These are phyloP conservation scores for Tarsius wallacei DNA, from an alignment of 2,797 vertebrate genomes.

Conservation along the genomic window DNA sequence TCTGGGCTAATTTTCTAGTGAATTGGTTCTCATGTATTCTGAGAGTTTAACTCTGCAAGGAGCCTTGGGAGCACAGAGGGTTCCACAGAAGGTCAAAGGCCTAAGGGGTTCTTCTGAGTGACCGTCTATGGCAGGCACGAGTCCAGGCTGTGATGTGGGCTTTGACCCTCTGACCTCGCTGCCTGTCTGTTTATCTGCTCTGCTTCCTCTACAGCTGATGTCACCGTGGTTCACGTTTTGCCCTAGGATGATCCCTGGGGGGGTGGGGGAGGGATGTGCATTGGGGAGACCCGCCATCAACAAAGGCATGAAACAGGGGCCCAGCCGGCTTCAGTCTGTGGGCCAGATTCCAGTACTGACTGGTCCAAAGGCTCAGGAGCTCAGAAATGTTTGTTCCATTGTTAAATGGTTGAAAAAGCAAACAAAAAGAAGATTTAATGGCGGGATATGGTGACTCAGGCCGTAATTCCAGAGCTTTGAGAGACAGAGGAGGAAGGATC, in stretches of 20 bases:
- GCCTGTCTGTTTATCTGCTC: not conserved
- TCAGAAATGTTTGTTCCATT: not conserved
- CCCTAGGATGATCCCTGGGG: not conserved
- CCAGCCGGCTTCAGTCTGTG: not conserved
- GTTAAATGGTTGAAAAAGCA: not conserved
- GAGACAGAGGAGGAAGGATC: not conserved
- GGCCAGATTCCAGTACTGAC: rapidly evolving
- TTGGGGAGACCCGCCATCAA: too few relatives aligned
- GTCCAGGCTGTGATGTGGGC: not conserved
- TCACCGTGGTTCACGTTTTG: not conserved
- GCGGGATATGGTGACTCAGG: not conserved
- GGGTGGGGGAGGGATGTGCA: not conserved
- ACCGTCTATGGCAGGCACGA: rapidly evolving
- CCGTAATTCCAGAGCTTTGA: not conserved
- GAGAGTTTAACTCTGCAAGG: not conserved
- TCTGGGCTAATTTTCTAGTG: slow-evolving; percentile 17
- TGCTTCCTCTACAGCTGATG: slow-evolving; percentile 49
- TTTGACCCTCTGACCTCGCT: not conserved
- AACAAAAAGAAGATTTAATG: too few relatives aligned
- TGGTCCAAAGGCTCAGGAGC: not conserved
- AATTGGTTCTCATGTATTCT: not conserved
- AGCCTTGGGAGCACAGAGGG: not conserved
- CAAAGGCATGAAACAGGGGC: not conserved
- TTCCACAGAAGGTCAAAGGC: not conserved
- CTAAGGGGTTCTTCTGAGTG: not conserved